Percentiles rank a stretch among this genome's conserved stretches.
Evolutionary conservation across 2,888 invertebrate genomes (phyloP).

Genomic region (Eubasilissa splendida): DNA sequence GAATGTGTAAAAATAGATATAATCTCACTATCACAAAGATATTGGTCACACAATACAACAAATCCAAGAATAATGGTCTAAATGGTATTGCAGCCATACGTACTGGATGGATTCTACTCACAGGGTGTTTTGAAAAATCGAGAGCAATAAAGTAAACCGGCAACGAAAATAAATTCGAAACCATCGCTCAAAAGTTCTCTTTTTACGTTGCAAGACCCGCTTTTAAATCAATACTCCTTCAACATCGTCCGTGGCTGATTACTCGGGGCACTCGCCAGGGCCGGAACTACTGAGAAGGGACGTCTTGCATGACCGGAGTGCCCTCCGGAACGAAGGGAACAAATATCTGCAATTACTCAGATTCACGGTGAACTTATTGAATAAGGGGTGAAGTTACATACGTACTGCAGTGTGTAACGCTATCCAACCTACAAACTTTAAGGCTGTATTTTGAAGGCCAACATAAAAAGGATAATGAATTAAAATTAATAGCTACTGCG

Average conservation of each 20-base stretch:
- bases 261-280: neutral
- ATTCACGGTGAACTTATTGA: conserved; percentile 49
- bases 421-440: too few relatives aligned
- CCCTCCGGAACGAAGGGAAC: conserved; percentile 31
- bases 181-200: conserved; percentile 4
- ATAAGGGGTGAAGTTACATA: conserved; percentile 30
- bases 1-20: too few relatives aligned
- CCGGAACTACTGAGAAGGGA: too few relatives aligned
- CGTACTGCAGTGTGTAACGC: too few relatives aligned
- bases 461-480: too few relatives aligned
- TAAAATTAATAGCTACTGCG: too few relatives aligned
- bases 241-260: neutral
- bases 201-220: conserved; percentile 7
- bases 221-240: conserved; percentile 13
- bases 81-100: too few relatives aligned
- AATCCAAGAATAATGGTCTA: too few relatives aligned
- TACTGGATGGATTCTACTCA: too few relatives aligned
- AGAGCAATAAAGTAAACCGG: neutral
- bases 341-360: conserved; percentile 42
- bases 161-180: neutral
- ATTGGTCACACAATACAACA: too few relatives aligned
- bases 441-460: too few relatives aligned
- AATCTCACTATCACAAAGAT: too few relatives aligned
- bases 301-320: neutral
- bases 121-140: neutral